Evolutionary conservation across 2,888 invertebrate species (phyloP).

Genomic region (Cryptophagus acutangulus): DNA sequence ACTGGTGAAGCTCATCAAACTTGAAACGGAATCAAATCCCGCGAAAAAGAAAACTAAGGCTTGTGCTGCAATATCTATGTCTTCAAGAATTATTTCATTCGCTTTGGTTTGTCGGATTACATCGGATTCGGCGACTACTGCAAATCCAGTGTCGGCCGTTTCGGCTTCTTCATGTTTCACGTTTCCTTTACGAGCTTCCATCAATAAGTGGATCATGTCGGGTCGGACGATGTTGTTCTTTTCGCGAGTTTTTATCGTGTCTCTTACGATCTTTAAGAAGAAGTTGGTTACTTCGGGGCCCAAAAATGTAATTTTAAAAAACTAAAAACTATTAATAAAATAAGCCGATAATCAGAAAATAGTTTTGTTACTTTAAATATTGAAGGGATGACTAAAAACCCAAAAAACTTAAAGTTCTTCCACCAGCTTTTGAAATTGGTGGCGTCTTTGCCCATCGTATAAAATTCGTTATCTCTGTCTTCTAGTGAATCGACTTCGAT

Average conservation of each 20-base stretch:
- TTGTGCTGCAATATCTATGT: conserved; percentile 55
- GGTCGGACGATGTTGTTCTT: conserved; percentile 28
- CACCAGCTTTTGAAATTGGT: conserved; percentile 14
- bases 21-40: conserved; percentile 50
- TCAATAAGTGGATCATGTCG: conserved; percentile 53
- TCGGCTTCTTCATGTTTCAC: conserved; percentile 9
- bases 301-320: conserved; percentile 17
- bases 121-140: conserved; percentile 37
- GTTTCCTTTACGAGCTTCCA: conserved; percentile 51
- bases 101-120: conserved; percentile 10
- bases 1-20: conserved; percentile 49
- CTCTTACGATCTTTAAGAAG: conserved; percentile 20
- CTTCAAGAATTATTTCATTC: conserved; percentile 24
- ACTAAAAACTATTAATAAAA: conserved; percentile 9
- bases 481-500: conserved; percentile 37
- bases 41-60: conserved; percentile 52
- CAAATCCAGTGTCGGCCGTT: conserved; percentile 19
- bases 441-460: conserved; percentile 31
- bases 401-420: conserved; percentile 9
- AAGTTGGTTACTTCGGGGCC: conserved; percentile 15
- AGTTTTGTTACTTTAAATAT: conserved; percentile 11
- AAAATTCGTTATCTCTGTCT: conserved; percentile 39
- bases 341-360: too few relatives aligned
- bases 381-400: conserved; percentile 10
- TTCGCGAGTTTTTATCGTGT: conserved; percentile 26